Conservation (phyloP, 1,140 invertebrate species). For the Caenorhabditis remanei region DNA sequence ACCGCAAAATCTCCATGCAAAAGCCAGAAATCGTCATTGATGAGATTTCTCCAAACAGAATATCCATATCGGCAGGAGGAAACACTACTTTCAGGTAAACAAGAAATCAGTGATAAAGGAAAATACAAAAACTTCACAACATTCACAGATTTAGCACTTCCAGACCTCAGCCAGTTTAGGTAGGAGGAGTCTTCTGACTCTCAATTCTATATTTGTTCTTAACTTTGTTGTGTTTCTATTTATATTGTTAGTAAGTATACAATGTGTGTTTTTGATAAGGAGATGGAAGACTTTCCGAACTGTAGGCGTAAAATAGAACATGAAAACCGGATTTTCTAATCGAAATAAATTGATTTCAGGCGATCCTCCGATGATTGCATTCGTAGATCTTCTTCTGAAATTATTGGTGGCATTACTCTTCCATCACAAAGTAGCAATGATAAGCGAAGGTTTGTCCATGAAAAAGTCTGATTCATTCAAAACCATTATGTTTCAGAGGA, state of each 20-base stretch:
- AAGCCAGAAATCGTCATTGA: constrained; percentile 77
- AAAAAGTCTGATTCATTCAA: background rate
- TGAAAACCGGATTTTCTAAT: background rate
- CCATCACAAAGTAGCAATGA: constrained; percentile 69
- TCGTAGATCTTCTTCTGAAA: constrained; percentile 74
- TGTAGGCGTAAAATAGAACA: background rate
- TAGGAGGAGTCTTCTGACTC: background rate
- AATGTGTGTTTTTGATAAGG: background rate
- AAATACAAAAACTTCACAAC: background rate
- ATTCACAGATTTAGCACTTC: constrained; percentile 42
- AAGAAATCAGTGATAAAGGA: background rate
- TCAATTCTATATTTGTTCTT: background rate
- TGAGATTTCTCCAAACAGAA: constrained; percentile 70
- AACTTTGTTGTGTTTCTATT: constrained; percentile 28
- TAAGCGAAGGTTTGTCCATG: constrained; percentile 41
- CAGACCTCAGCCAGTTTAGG: constrained; percentile 36
- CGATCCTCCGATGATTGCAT: constrained; percentile 76
- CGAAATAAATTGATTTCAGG: constrained; percentile 48
- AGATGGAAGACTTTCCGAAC: background rate
- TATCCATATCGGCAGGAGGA: constrained; percentile 76
- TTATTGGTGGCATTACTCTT: constrained; percentile 74
- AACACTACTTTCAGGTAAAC: constrained; percentile 73
- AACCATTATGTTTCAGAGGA: constrained; percentile 64
- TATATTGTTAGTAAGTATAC: background rate
- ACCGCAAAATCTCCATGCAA: constrained; percentile 66